phyloP scores from a whole-genome alignment of 1,140 invertebrate genomes.

The Oryctes rhinoceros region DNA sequence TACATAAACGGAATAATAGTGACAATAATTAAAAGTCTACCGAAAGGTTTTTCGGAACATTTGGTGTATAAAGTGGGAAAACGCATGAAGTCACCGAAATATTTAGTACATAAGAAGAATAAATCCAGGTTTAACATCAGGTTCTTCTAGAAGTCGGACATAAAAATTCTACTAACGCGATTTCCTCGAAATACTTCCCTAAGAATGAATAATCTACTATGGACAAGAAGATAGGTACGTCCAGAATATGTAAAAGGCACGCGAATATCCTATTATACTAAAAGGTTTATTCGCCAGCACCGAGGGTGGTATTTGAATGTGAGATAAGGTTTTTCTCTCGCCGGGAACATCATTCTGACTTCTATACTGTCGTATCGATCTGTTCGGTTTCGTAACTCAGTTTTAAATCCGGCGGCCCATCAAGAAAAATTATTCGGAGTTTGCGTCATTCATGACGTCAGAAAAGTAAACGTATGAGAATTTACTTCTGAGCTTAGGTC shows the following conservation, averaged over 20 bases:
- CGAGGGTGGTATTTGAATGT: constrained; percentile 4
- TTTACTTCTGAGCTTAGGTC: background rate
- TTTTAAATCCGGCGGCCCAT: constrained; percentile 6
- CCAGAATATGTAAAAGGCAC: constrained; percentile 13
- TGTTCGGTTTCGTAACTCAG: background rate
- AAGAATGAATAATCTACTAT: constrained; percentile 8
- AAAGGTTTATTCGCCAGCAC: background rate
- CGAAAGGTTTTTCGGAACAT: no score
- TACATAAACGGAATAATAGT: no score
- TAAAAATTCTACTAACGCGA: background rate
- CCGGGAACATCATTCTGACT: background rate
- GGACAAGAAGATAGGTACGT: background rate
- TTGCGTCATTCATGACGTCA: constrained; percentile 13
- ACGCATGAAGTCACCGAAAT: background rate
- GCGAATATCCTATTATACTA: constrained; percentile 14
- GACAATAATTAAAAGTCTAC: no score
- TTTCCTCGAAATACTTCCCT: background rate
- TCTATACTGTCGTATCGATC: background rate
- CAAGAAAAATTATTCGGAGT: constrained; percentile 1
- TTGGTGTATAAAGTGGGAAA: no score
- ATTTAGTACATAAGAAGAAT: background rate
- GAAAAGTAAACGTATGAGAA: background rate
- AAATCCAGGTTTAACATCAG: background rate
- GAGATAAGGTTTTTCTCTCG: background rate
- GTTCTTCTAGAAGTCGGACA: background rate